Percentiles rank a stretch among this genome's conserved stretches.
Evolutionary conservation across 2,888 invertebrate species (phyloP).

Genomic region (Drosophila siamana): DNA sequence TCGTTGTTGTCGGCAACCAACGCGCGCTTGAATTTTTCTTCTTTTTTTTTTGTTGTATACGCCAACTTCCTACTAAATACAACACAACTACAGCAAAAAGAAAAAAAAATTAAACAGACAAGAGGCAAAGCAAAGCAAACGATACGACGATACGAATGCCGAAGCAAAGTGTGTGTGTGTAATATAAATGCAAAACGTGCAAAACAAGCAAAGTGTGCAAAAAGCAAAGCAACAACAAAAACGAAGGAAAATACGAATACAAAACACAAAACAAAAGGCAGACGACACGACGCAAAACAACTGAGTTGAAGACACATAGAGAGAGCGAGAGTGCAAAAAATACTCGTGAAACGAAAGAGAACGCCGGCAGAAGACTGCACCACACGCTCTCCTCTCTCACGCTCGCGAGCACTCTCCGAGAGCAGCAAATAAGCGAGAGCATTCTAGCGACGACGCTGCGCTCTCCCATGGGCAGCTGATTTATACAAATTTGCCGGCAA

Average conservation of each 20-base stretch:
- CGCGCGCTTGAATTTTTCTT: constrained; percentile 63
- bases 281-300: constrained; percentile 40
- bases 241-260: constrained; percentile 37
- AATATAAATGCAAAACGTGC: constrained; percentile 63
- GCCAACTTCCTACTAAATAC: constrained; percentile 70
- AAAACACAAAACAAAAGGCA: constrained; percentile 55
- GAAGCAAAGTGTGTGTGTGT: constrained; percentile 49
- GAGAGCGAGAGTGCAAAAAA: constrained; percentile 27
- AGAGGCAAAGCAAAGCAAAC: constrained; percentile 34
- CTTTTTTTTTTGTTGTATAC: constrained; percentile 27
- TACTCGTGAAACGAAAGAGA: constrained; percentile 23
- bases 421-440: constrained; percentile 34
- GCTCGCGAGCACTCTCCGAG: neutral
- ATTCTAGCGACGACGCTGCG: constrained; percentile 27
- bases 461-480: constrained; percentile 75
- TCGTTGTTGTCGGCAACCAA: constrained; percentile 60
- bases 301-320: constrained; percentile 17
- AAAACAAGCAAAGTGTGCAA: constrained; percentile 52
- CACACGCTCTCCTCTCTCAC: neutral
- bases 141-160: constrained; percentile 40
- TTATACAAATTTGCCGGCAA: constrained; percentile 77
- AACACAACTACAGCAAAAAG: constrained; percentile 39
- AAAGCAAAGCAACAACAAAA: constrained; percentile 29
- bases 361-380: constrained; percentile 43
- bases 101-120: constrained; percentile 20